These are phyloP conservation scores for Pimpla rufipes DNA, from an alignment of 2,888 invertebrate species.

Conservation along the genomic window DNA sequence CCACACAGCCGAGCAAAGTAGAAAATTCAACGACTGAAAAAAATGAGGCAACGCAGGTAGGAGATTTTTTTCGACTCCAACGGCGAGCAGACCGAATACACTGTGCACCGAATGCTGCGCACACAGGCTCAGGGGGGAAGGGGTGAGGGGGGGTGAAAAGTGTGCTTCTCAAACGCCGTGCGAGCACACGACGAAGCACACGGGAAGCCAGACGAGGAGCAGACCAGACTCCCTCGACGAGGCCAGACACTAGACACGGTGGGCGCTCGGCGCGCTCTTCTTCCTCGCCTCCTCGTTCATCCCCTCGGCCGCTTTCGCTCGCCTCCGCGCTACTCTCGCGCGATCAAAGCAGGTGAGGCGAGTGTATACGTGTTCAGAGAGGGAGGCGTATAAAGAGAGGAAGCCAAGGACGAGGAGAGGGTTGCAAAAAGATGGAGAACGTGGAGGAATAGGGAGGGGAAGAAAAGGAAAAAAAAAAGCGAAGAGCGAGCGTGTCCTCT, in stretches of 20 bases:
- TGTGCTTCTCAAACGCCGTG: background rate
- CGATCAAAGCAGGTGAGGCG: slow-evolving; percentile 83
- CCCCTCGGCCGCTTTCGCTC: slow-evolving; percentile 62
- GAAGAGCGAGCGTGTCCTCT: slow-evolving; percentile 35
- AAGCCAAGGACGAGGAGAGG: slow-evolving; percentile 56
- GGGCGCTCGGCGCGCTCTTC: background rate
- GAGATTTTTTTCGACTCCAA: background rate
- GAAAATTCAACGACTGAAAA: background rate
- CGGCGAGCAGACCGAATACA: background rate
- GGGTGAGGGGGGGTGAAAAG: background rate
- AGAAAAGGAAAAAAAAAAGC: slow-evolving; percentile 27
- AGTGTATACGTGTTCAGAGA: slow-evolving; percentile 32
- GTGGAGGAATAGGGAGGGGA: slow-evolving; percentile 30
- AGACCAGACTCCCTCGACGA: slow-evolving; percentile 70
- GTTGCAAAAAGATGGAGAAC: slow-evolving; percentile 50
- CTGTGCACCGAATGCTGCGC: too few relatives aligned
- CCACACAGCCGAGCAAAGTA: background rate
- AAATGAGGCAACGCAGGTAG: background rate
- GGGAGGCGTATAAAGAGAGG: slow-evolving; percentile 40
- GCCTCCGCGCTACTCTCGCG: slow-evolving; percentile 57
- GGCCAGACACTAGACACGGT: slow-evolving; percentile 56
- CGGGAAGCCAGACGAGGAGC: slow-evolving; percentile 69
- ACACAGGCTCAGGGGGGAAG: too few relatives aligned
- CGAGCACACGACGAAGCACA: slow-evolving; percentile 15
- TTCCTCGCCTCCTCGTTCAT: slow-evolving; percentile 27